phyloP scores from a whole-genome alignment of 2,113 vertebrate species.

The Macquaria ambigua region DNA sequence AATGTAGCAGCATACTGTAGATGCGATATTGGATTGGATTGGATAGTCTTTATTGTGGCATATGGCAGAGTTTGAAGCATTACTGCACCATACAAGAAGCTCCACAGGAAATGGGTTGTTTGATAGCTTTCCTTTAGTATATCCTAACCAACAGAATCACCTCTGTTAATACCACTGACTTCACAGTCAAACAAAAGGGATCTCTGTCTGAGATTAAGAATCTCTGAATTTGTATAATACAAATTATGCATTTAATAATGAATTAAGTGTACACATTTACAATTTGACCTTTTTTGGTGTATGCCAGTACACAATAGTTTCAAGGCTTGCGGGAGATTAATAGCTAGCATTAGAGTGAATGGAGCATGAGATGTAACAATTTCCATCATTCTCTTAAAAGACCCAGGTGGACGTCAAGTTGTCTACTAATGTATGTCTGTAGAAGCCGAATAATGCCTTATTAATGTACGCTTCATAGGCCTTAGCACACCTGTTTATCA shows the following conservation, averaged over 20 bases:
- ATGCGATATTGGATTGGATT: background rate
- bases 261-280: background rate
- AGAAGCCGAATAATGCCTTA: slow-evolving; percentile 1
- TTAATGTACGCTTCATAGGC: background rate
- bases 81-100: slow-evolving; percentile 20
- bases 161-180: background rate
- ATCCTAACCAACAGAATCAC: background rate
- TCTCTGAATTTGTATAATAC: background rate
- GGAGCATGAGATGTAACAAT: slow-evolving; percentile 9
- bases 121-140: slow-evolving; percentile 11
- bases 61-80: too few species aligned
- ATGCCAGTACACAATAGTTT: background rate
- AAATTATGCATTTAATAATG: background rate
- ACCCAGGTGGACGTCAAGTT: slow-evolving; percentile 13
- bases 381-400: slow-evolving; percentile 37
- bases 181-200: background rate
- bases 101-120: slow-evolving; percentile 3
- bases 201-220: background rate
- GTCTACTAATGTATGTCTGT: slow-evolving; percentile 11
- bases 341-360: slow-evolving; percentile 12
- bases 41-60: too few species aligned
- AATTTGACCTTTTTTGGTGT: slow-evolving; percentile 11
- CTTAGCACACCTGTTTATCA: slow-evolving; percentile 40
- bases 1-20: slow-evolving; percentile 14
- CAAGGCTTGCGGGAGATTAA: background rate